A percentile compares a stretch with the other conserved stretches of the same genome.
Evolutionary conservation across 2,797 vertebrate species (phyloP).

Genomic region (Tenualosa ilisha): DNA sequence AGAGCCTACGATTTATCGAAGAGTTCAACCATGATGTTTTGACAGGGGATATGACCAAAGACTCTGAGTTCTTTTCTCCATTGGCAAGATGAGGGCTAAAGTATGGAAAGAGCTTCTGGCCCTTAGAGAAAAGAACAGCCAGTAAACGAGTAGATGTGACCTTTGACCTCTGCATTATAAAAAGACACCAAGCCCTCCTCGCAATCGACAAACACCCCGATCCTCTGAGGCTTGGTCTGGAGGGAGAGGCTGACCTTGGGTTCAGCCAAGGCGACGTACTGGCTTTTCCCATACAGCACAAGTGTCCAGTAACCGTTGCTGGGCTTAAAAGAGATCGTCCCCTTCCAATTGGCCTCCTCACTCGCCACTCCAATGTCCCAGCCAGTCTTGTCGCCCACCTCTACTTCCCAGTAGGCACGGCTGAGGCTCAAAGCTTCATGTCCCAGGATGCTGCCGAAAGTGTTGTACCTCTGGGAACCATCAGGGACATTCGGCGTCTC

Average conservation of each 20-base stretch:
- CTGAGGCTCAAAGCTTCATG: slow-evolving; percentile 15
- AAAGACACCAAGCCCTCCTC: slow-evolving; percentile 64
- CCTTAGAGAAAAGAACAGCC: slow-evolving; percentile 31
- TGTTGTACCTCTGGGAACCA: slow-evolving; percentile 36
- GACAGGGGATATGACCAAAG: slow-evolving; percentile 47
- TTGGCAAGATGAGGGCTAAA: slow-evolving; percentile 52
- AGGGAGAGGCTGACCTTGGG: slow-evolving; percentile 24
- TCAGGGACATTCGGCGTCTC: background rate
- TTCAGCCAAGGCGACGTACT: slow-evolving; percentile 38
- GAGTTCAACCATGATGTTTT: background rate
- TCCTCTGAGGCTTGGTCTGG: slow-evolving; percentile 42
- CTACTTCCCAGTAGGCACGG: slow-evolving; percentile 48
- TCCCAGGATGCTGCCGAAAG: slow-evolving; percentile 33
- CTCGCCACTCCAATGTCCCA: slow-evolving; percentile 51
- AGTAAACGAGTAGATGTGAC: slow-evolving; percentile 64
- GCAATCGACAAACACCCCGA: slow-evolving; percentile 69
- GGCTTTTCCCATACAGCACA: slow-evolving; percentile 55
- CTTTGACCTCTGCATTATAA: slow-evolving; percentile 57
- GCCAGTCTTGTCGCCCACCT: slow-evolving; percentile 45
- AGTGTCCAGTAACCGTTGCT: background rate
- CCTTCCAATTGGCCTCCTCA: slow-evolving; percentile 28
- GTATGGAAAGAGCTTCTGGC: slow-evolving; percentile 34
- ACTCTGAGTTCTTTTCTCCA: slow-evolving; percentile 24
- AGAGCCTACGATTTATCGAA: too few species aligned
- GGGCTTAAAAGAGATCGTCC: background rate